These are phyloP conservation scores for Eleginops maclovinus DNA, from an alignment of 2,113 vertebrate genomes.

Conservation along the genomic window DNA sequence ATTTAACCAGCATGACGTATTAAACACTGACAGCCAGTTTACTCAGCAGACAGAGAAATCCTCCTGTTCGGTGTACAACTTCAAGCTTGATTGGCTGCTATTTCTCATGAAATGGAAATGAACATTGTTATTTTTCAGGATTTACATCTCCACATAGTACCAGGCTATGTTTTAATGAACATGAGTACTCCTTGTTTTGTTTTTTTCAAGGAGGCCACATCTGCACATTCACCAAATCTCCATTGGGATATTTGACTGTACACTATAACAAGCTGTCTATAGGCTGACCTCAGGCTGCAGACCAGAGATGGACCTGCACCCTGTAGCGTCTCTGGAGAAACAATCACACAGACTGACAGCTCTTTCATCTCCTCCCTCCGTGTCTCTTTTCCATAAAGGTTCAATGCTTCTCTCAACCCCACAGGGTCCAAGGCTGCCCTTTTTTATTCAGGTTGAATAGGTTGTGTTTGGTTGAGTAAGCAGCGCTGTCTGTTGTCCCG, in stretches of 20 bases:
- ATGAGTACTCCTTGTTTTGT: conserved; percentile 18
- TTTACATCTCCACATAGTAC: neutral
- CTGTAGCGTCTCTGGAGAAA: conserved; percentile 56
- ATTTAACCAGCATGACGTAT: conserved; percentile 74
- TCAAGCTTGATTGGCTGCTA: neutral
- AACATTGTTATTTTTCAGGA: neutral
- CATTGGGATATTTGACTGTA: conserved; percentile 36
- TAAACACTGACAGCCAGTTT: conserved; percentile 49
- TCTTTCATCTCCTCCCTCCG: conserved; percentile 51
- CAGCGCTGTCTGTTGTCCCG: conserved; percentile 13
- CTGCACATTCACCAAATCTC: conserved; percentile 26
- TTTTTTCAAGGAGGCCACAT: conserved; percentile 25
- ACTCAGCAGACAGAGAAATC: conserved; percentile 31
- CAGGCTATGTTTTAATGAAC: neutral
- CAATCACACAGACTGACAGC: conserved; percentile 56
- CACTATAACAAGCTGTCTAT: conserved; percentile 46
- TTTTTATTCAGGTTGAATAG: conserved; percentile 42
- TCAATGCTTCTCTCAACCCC: conserved; percentile 49
- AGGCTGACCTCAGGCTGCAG: conserved; percentile 50
- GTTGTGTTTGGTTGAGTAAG: conserved; percentile 24
- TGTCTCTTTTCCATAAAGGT: conserved; percentile 39
- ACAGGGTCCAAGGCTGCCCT: conserved; percentile 16
- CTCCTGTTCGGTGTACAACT: conserved; percentile 25
- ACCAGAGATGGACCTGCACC: conserved; percentile 29
- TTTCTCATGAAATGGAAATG: conserved; percentile 1